A percentile compares a stretch with the other conserved stretches of the same genome.
Conservation (phyloP, 2,888 invertebrate genomes). For the Epinotia demarniana region DNA sequence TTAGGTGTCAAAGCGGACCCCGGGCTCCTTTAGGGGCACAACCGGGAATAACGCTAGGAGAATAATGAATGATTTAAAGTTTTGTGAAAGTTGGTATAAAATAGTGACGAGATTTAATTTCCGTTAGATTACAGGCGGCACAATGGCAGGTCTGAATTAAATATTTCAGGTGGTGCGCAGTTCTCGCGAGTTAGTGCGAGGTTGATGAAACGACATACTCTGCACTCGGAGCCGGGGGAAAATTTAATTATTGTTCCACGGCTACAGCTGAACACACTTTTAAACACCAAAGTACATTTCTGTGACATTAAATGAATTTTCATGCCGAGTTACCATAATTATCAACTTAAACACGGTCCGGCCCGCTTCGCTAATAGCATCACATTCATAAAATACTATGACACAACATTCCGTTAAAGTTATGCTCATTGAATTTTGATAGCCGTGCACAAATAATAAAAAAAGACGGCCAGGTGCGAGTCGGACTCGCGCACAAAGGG, state of each 20-base stretch:
- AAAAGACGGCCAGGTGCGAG: too few species aligned
- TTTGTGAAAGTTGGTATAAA: slow-evolving; percentile 31
- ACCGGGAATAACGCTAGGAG: too few species aligned
- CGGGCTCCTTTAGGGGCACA: too few species aligned
- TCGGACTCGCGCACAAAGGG: too few species aligned
- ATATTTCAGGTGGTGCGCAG: slow-evolving; percentile 76
- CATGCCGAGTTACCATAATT: slow-evolving; percentile 72
- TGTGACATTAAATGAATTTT: slow-evolving; percentile 75
- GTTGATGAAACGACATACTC: slow-evolving; percentile 78
- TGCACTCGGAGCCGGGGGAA: slow-evolving; percentile 71
- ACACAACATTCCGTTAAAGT: slow-evolving; percentile 33
- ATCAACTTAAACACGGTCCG: slow-evolving; percentile 39
- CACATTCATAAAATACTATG: slow-evolving; percentile 38
- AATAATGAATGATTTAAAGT: too few species aligned
- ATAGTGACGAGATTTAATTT: slow-evolving; percentile 69
- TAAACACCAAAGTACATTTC: slow-evolving; percentile 74
- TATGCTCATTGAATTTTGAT: slow-evolving; percentile 41
- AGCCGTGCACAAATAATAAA: slow-evolving; percentile 22
- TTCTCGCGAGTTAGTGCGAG: slow-evolving; percentile 71
- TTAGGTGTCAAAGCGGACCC: too few species aligned
- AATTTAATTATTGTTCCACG: slow-evolving; percentile 81
- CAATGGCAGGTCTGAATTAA: slow-evolving; percentile 72
- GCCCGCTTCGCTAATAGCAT: slow-evolving; percentile 35
- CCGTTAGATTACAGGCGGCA: slow-evolving; percentile 66
- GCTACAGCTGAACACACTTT: slow-evolving; percentile 77